Percentiles rank a stretch among this genome's conserved stretches.
Evolutionary conservation across 2,888 invertebrate species (phyloP).

Genomic region (Teleiodes luculella): DNA sequence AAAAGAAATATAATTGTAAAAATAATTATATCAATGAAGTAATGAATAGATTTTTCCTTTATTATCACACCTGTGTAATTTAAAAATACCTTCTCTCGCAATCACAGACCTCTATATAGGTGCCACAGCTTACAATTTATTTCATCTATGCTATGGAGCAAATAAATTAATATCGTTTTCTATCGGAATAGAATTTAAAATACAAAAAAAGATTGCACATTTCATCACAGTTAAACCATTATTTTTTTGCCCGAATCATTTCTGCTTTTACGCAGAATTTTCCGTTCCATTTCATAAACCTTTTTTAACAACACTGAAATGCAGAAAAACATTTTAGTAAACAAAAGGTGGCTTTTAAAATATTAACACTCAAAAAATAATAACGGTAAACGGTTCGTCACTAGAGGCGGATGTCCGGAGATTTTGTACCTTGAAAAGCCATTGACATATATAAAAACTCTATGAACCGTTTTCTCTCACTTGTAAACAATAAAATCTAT

Average conservation of each 20-base stretch:
- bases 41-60: too few species aligned
- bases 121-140: too few species aligned
- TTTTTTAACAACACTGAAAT: not conserved
- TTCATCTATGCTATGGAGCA: too few species aligned
- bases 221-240: not conserved
- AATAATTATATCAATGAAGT: too few species aligned
- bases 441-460: not conserved
- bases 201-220: too few species aligned
- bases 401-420: not conserved
- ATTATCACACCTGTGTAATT: too few species aligned
- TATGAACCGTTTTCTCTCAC: too few species aligned
- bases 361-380: conserved; percentile 6
- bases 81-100: too few species aligned
- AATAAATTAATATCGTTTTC: not conserved
- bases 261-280: not conserved
- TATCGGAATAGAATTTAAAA: too few species aligned
- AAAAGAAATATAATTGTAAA: too few species aligned
- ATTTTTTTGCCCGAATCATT: not conserved
- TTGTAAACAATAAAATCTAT: too few species aligned
- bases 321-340: not conserved
- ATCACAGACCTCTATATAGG: too few species aligned
- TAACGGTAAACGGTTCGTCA: not conserved
- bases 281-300: not conserved
- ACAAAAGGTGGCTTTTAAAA: conserved; percentile 7
- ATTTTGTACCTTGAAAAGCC: not conserved